Evolutionary conservation across 2,113 vertebrate genomes (phyloP), one percentile per base, ranked within the genome.

Genomic region (Apeltes quadracus): DNA sequence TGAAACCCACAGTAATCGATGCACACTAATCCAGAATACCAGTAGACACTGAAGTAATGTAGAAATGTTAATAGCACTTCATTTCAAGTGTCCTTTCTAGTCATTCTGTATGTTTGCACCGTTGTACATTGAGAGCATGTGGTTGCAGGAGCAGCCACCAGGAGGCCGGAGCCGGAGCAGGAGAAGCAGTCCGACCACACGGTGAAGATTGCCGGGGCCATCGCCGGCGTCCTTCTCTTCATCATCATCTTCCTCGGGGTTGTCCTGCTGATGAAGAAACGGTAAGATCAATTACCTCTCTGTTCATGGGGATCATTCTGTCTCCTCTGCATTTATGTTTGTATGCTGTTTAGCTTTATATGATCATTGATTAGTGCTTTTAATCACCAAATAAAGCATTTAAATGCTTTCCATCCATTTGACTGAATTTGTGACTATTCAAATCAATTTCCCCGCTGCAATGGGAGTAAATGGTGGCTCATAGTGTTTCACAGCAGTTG

Each of bases 241-340:
- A 86, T 91, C 77, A 91, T 91, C 79, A 90, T 91, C 87, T 88
- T 90, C 71, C 88, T 91, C 2, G 90, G 90, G 32, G 77, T 89
- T 61, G 29, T 90, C 29, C 82, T 91, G 16, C 81, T 91, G 57
- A 88, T 90, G 84, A 91, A 91, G 68, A 91, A 91, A 79, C 65
- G 90, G 61, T 63, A 46, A 7, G 22, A 15, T 11, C 6, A 29
- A 29, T 23, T 20, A 43, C 43, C 15, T 11, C 3, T 1, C 11
- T 18, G 3, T 0, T 32, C 39, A 41, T 41, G 13, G 5, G 32
- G 4, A 34, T 34, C 32, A 34, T 55, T 54, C 6, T 54, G 7
- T 55, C 39, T 55, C 13, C 15, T 23, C 27, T 32, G 10, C 22
- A 0, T 58, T 18, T 2, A 18, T 18, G 3, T 55, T 25, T 25